Evolutionary conservation across 2,888 invertebrate genomes (phyloP), one percentile per base, ranked within the genome.

Genomic region (Acholoe squamosa): DNA sequence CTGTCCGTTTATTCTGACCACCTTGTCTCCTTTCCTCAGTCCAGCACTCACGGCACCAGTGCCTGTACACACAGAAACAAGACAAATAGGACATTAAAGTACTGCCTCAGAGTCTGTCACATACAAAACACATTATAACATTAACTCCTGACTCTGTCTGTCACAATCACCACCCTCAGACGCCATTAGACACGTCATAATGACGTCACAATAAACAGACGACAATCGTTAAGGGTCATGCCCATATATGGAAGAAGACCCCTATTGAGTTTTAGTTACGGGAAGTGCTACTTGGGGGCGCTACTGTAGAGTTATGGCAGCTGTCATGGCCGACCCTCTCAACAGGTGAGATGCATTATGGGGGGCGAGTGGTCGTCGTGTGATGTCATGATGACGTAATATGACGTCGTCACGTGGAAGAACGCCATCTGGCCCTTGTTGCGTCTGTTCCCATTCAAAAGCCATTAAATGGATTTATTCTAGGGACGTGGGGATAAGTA

Each of bases 1-100:
- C 93, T 94, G 94, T 67, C 94, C 94, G 92, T 95, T 95, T 90
- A 95, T 94, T 84, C 93, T 91, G 56, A 95, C 93, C 91, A 95
- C 94, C 90, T 92, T 93, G 90, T 95, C 95, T n/a, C 94, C 95
- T 61, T 93, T 93, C 91, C 93, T 92, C 0, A 95, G 93, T 0
- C 95, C 95, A 12, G 95, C 94, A n/a, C 90, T 91, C 71, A 94
- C 94, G 12, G 95, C 95, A 7, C 94, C 94, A 19, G 95, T 95
- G 34, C 94, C 95, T 94, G 91, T n/a, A 91, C 89, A 80, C 19
- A 76, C 7, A 33, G 14, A 28, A 28, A 77, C 10, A 80, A 43
- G 22, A 43, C 34, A 61, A 5, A 61, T 19, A 25, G 14, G 3
- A 43, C 43, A 10, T 43, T 43, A 43, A 43, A 7, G 10, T 10